Percentiles rank a stretch among this genome's conserved stretches.
Conservation (phyloP, 2,888 invertebrate genomes). For the Microplitis deprimator region DNA sequence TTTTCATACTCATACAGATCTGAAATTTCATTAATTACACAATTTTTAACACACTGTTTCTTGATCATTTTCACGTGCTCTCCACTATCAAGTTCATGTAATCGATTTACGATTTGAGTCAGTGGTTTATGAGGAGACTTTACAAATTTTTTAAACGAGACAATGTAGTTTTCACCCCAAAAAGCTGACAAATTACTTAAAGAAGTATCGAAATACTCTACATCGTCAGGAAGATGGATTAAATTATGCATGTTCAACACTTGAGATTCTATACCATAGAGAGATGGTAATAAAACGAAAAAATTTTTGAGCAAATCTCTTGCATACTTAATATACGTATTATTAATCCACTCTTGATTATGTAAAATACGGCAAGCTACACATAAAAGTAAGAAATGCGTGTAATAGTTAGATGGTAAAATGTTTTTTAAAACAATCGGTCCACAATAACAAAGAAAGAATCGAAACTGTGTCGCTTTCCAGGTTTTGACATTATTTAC, state of each 20-base stretch:
- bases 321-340: not conserved
- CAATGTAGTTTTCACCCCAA: not conserved
- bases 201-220: not conserved
- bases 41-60: no score
- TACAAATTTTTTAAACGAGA: not conserved
- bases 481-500: not conserved
- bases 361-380: not conserved
- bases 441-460: not conserved
- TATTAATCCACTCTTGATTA: not conserved
- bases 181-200: not conserved
- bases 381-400: not conserved
- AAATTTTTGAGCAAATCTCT: not conserved
- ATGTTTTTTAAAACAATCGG: not conserved
- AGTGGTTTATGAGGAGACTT: not conserved
- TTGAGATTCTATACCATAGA: not conserved
- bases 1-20: no score
- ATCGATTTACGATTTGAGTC: not conserved
- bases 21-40: no score
- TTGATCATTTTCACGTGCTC: no score
- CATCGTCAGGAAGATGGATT: not conserved
- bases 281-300: not conserved
- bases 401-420: not conserved
- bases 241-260: not conserved
- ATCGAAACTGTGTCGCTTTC: constrained; percentile 9
- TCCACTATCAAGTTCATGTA: not conserved